phyloP scores from a whole-genome alignment of 37 sponge, comb jelly and placozoan species.

The Chondrosia reniformis region DNA sequence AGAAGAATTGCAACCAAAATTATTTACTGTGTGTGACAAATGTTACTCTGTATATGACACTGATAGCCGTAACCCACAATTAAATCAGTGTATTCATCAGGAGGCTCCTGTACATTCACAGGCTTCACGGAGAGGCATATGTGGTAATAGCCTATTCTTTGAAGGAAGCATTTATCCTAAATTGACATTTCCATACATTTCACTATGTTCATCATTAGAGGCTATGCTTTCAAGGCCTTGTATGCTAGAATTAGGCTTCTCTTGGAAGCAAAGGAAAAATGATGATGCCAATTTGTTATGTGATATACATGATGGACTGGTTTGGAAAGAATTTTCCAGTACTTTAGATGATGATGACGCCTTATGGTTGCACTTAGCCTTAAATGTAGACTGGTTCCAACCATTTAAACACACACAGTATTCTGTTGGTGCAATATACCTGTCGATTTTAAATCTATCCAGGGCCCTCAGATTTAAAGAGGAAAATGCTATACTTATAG shows the following conservation, averaged over 20 bases:
- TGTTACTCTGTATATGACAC: no score
- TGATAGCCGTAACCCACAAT: no score
- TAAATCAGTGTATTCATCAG: no score
- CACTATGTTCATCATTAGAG: no score
- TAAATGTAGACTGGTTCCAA: constrained; percentile 70
- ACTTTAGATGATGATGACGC: constrained; percentile 7
- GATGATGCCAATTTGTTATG: background rate
- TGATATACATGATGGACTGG: constrained; percentile 44
- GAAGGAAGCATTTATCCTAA: no score
- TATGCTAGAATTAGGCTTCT: constrained; percentile 23
- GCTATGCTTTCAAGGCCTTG: constrained; percentile 18
- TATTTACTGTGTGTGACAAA: no score
- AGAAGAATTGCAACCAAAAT: no score
- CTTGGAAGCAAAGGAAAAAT: constrained; percentile 25
- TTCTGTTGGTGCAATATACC: constrained; percentile 49
- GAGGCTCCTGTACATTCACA: no score
- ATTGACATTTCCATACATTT: no score
- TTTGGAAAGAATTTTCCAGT: constrained; percentile 42
- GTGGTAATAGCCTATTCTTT: no score
- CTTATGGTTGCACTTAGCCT: constrained; percentile 25
- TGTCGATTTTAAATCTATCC: constrained; percentile 46
- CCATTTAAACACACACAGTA: constrained; percentile 35
- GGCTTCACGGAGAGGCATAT: no score
- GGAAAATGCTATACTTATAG: constrained; percentile 43
- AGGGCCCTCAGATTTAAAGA: constrained; percentile 11